These are phyloP conservation scores for Pipistrellus pipistrellus DNA, from an alignment of 2,797 vertebrate genomes.

Conservation along the genomic window DNA sequence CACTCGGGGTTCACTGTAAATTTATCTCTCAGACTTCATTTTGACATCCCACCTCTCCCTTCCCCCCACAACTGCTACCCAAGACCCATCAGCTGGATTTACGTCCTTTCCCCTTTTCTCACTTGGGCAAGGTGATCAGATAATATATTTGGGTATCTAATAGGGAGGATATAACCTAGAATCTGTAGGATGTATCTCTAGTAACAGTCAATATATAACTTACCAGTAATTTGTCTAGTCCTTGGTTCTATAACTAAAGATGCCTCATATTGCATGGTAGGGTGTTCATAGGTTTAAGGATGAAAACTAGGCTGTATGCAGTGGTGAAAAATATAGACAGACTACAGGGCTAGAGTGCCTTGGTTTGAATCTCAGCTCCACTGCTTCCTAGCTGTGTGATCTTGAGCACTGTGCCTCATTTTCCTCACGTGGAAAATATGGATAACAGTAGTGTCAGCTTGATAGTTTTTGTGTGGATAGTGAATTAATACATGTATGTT, in stretches of 20 bases:
- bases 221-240: not conserved
- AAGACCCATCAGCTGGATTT: not conserved
- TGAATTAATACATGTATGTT: not conserved
- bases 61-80: not conserved
- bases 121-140: not conserved
- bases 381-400: not conserved
- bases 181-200: not conserved
- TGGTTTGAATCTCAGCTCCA: not conserved
- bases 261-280: not conserved
- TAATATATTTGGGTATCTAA: not conserved
- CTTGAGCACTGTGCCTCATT: not conserved
- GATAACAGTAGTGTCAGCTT: not conserved
- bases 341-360: not conserved
- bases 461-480: not conserved
- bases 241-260: constrained; percentile 22
- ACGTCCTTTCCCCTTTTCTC: not conserved
- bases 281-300: not conserved
- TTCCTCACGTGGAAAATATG: not conserved
- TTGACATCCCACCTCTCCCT: not conserved
- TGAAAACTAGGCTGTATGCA: not conserved
- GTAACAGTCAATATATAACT: not conserved
- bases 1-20: not conserved
- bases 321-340: not conserved
- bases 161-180: not conserved
- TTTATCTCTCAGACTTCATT: not conserved